Evolutionary conservation across 2,113 vertebrate species (phyloP), one percentile per base, ranked within the genome.

Genomic region (Murina feae): DNA sequence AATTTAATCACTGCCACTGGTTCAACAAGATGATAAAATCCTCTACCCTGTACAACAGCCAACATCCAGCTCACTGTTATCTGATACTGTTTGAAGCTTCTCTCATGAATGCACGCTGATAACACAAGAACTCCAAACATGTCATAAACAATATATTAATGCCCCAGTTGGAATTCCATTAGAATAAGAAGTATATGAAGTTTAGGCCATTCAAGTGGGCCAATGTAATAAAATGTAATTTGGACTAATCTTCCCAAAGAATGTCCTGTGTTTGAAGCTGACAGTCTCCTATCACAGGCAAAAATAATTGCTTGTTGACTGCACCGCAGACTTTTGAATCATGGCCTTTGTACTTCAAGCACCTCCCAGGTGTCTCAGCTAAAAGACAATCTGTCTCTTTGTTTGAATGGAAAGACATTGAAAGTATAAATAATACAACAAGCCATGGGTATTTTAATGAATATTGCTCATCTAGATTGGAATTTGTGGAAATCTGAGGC

Each of bases 201-300:
- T 98, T 98, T 97, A 98, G 99, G 98, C 98, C 84, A 96, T 98
- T 98, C 98, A 97, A 98, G 97, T 98, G 98, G 98, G 98, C 98
- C 98, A 96, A 94, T 98, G 99, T 99, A 99, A 99, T 99, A 99
- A 99, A 99, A 99, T 98, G 99, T 99, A 99, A 99, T 99, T 99
- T 99, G 98, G 98, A 98, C 98, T 99, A 99, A 99, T 99, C 99
- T 99, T 99, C 98, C 98, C 91, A 82, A 99, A 99, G 99, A 99
- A 99, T 99, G 99, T 98, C 96, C 97, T 32, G 69, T 96, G 98
- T 99, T 99, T 99, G 99, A 99, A 99, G 99, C 98, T 98, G 99
- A 99, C 98, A 98, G 98, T 98, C 98, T 98, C 98, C 98, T 98
- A 98, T 99, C 99, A 98, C 98, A 98, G 97, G 97, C 97, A 97